These are phyloP conservation scores for Albula glossodonta DNA, from an alignment of 2,113 vertebrate genomes.

Conservation along the genomic window DNA sequence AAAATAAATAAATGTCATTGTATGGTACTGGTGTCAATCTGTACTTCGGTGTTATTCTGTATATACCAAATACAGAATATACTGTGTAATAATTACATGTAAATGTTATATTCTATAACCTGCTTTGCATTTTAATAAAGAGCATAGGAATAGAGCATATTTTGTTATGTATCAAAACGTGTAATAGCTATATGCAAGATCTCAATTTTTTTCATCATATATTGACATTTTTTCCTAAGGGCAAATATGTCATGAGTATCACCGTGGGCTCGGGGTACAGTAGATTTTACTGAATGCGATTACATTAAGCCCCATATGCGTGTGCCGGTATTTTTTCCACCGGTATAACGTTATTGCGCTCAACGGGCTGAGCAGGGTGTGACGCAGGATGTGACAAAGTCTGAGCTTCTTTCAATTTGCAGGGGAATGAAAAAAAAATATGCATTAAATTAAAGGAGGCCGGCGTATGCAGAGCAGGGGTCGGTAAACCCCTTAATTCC, in stretches of 20 bases:
- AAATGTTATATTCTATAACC: neutral
- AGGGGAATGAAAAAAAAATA: neutral
- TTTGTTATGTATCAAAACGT: neutral
- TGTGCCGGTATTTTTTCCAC: neutral
- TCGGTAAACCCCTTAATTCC: neutral
- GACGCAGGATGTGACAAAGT: neutral
- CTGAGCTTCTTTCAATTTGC: neutral
- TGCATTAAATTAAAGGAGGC: neutral
- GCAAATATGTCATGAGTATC: neutral
- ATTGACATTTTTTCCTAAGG: neutral
- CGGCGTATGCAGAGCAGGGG: neutral
- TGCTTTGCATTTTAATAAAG: neutral
- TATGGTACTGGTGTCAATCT: no score
- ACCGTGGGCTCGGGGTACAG: neutral
- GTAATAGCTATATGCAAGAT: neutral
- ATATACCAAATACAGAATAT: neutral
- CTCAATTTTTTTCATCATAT: neutral
- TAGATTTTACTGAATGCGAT: neutral
- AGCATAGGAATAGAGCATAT: neutral
- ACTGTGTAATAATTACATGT: neutral
- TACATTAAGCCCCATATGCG: neutral
- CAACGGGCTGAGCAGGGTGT: neutral
- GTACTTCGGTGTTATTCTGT: no score
- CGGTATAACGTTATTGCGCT: neutral
- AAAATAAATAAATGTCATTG: neutral